These are phyloP conservation scores for Actinostola sp. DNA, from an alignment of 92 coral and sea anemone species.

Conservation along the genomic window DNA sequence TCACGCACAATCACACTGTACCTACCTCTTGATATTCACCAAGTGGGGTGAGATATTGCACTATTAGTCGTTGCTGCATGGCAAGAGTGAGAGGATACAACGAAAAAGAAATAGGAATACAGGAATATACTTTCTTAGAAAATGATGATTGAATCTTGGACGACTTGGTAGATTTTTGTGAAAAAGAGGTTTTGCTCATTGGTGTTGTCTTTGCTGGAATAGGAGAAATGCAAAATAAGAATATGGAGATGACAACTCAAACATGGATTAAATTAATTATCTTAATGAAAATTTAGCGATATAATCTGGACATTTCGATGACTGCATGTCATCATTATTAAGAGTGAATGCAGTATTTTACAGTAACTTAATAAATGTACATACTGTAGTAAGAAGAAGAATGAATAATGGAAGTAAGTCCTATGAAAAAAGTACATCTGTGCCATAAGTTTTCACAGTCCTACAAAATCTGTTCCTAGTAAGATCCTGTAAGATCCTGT, in stretches of 20 bases:
- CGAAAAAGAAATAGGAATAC: conserved; percentile 69
- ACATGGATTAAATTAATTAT: too few species aligned
- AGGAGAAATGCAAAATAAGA: background rate
- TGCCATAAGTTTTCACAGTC: too few species aligned
- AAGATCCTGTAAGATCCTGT: too few species aligned
- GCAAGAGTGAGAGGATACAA: conserved; percentile 79
- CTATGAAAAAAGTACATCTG: too few species aligned
- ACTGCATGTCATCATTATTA: too few species aligned
- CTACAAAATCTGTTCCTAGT: too few species aligned
- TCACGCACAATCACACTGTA: background rate
- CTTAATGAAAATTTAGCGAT: too few species aligned
- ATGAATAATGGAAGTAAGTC: too few species aligned
- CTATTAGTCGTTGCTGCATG: conserved; percentile 86
- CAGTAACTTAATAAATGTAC: too few species aligned
- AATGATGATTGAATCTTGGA: background rate
- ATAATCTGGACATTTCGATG: background rate
- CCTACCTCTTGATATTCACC: conserved; percentile 98
- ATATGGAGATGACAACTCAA: too few species aligned
- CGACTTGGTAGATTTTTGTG: conserved; percentile 30
- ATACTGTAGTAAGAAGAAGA: too few species aligned
- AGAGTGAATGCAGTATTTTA: too few species aligned
- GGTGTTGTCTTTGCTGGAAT: conserved; percentile 29
- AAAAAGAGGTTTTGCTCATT: conserved; percentile 14
- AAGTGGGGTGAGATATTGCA: conserved; percentile 86
- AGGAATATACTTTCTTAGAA: conserved; percentile 52